Base-by-base conservation (phyloP, 2,888 invertebrate genomes). In the Cephus pygmeus region DNA sequence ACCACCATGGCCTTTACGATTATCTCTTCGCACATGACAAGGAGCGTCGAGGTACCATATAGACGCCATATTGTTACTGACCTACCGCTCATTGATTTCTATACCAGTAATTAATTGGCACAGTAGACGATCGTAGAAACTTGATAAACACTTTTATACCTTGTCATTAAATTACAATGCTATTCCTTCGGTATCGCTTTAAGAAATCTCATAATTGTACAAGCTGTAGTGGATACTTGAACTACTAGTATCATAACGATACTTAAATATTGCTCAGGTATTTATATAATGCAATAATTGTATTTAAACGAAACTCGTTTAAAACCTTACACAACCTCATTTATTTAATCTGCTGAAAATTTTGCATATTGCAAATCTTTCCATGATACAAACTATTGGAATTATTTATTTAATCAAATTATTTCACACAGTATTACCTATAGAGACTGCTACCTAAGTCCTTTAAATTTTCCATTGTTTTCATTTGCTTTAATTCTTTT, bases 1-100 rank as follows among this genome's bases (percentile, higher is more conserved):
- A 82, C n/a, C 82, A 82, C 75, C 82, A 82, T 35, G 80, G 80
- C 12, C 82, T 82, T 68, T 77, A 82, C 77, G 82, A 82, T 77
- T 82, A 80, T 75, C 79, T 82, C 80, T 82, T 82, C 82, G 69
- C 76, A 31, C 76, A 76, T 68, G 76, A 34, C 69, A 76, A 77
- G 74, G 78, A 79, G 31, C 56, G 56, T 56, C 75, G 79, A 82
- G 81, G 81, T 77, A 81, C 73, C 56, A 56, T 23, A 23, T 9
- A 56, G 23, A 56, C 23, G 56, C 69, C 56, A 69, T 68, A 3
- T 36, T 12, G n/a, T 69, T 23, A 73, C 35, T 30, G n/a, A 30
- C 75, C 36, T 56, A 56, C 56, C 23, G 1, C 56, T 23, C 15
- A 56, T 56, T 56, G 56, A 56, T 56, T 56, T 9, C 23, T 56